phyloP scores from a whole-genome alignment of 2,888 invertebrate species.

The Uropetala carovei region DNA sequence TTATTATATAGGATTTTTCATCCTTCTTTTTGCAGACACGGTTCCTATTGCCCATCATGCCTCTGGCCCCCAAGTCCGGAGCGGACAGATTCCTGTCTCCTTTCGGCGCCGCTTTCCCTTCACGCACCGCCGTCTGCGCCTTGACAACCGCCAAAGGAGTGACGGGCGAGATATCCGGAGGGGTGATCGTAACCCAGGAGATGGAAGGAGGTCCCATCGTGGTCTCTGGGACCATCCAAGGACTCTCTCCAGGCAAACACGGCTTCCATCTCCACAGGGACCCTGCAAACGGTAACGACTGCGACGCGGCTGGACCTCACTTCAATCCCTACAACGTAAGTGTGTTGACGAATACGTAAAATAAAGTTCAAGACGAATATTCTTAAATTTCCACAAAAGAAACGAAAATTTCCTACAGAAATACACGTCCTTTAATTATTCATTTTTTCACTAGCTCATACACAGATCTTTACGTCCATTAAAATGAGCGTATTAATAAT shows the following conservation, averaged over 20 bases:
- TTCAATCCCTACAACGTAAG: slow-evolving; percentile 70
- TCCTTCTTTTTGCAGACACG: neutral
- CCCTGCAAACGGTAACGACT: slow-evolving; percentile 68
- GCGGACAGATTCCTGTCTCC: neutral
- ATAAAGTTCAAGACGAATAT: too few relatives aligned
- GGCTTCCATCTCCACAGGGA: slow-evolving; percentile 70
- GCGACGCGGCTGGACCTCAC: slow-evolving; percentile 70
- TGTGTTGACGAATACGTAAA: too few relatives aligned
- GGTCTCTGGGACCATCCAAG: slow-evolving; percentile 68
- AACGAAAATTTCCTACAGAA: too few relatives aligned
- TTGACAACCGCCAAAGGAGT: slow-evolving; percentile 10
- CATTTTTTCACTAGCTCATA: too few relatives aligned
- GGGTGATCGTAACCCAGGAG: slow-evolving; percentile 59
- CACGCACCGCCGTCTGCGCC: slow-evolving; percentile 58
- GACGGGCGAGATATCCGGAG: slow-evolving; percentile 28
- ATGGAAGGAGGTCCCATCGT: slow-evolving; percentile 67
- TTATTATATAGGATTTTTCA: neutral
- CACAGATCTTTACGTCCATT: too few relatives aligned
- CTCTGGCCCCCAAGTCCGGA: neutral
- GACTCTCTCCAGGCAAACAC: slow-evolving; percentile 69
- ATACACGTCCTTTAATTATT: too few relatives aligned
- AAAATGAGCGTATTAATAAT: too few relatives aligned
- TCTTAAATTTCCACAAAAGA: too few relatives aligned
- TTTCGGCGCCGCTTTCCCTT: neutral
- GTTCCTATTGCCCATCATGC: neutral